phyloP scores from a whole-genome alignment of 2,888 invertebrate species.

The Ethmia dodecea region DNA sequence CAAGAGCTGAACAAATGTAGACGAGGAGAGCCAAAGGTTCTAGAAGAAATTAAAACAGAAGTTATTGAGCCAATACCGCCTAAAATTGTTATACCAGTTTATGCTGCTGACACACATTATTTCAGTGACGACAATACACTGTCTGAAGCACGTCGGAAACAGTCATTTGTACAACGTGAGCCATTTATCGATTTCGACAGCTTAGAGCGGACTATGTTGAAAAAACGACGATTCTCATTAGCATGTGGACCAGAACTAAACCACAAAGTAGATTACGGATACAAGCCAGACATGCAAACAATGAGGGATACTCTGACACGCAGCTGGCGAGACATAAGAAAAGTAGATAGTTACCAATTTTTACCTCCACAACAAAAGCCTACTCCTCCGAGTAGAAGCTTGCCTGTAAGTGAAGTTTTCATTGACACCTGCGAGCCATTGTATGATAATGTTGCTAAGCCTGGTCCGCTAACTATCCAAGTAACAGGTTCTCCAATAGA shows the following conservation, averaged over 20 bases:
- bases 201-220: conserved; percentile 48
- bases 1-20: conserved; percentile 69
- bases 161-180: conserved; percentile 31
- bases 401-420: conserved; percentile 82
- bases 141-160: conserved; percentile 37
- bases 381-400: conserved; percentile 50
- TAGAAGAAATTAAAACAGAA: conserved; percentile 46
- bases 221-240: conserved; percentile 56
- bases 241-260: conserved; percentile 65
- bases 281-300: conserved; percentile 33
- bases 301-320: conserved; percentile 49
- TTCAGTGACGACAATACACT: conserved; percentile 57
- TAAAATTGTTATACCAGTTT: conserved; percentile 63
- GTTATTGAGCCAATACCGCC: conserved; percentile 37
- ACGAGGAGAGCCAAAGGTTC: conserved; percentile 46
- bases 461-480: conserved; percentile 89
- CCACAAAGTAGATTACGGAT: conserved; percentile 37
- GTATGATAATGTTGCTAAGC: conserved; percentile 77
- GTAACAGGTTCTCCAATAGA: conserved; percentile 86
- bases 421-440: conserved; percentile 77
- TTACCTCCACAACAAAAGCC: conserved; percentile 36
- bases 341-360: conserved; percentile 31
- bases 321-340: conserved; percentile 63
- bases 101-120: conserved; percentile 60
- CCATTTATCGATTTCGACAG: conserved; percentile 54